Evolutionary conservation across 2,888 invertebrate species (phyloP).

Genomic region (Cephus pulcher): DNA sequence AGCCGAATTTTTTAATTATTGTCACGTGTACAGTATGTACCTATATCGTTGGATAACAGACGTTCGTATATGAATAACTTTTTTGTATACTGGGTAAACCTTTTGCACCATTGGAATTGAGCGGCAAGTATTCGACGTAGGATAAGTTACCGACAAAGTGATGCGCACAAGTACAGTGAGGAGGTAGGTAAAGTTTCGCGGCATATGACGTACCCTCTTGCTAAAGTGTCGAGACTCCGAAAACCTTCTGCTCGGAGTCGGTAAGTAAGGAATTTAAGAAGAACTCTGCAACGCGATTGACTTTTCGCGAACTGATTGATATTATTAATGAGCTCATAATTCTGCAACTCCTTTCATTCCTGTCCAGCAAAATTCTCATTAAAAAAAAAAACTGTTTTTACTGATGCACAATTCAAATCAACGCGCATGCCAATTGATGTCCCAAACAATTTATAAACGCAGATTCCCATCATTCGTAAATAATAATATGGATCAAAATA

Average conservation of each 20-base stretch:
- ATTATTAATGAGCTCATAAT: too few species aligned
- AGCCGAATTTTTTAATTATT: background rate
- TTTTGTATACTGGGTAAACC: background rate
- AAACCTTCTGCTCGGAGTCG: background rate
- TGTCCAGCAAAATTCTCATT: too few species aligned
- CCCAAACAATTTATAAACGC: background rate
- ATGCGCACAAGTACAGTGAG: background rate
- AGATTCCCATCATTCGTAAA: background rate
- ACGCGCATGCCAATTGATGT: background rate
- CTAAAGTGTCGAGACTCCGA: background rate
- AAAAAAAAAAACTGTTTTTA: background rate
- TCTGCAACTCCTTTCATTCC: too few species aligned
- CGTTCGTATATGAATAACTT: background rate
- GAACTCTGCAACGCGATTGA: background rate
- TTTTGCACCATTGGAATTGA: background rate
- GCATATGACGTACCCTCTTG: background rate
- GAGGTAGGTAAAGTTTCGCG: background rate
- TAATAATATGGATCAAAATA: background rate
- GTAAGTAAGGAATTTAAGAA: background rate
- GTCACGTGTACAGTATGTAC: background rate
- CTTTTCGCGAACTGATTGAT: too few species aligned
- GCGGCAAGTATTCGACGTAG: background rate
- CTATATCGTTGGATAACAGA: background rate
- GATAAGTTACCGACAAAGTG: background rate
- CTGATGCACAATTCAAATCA: background rate